These are phyloP conservation scores for Phylloscopus collybita DNA, from an alignment of 2,797 vertebrate species.

Conservation along the genomic window DNA sequence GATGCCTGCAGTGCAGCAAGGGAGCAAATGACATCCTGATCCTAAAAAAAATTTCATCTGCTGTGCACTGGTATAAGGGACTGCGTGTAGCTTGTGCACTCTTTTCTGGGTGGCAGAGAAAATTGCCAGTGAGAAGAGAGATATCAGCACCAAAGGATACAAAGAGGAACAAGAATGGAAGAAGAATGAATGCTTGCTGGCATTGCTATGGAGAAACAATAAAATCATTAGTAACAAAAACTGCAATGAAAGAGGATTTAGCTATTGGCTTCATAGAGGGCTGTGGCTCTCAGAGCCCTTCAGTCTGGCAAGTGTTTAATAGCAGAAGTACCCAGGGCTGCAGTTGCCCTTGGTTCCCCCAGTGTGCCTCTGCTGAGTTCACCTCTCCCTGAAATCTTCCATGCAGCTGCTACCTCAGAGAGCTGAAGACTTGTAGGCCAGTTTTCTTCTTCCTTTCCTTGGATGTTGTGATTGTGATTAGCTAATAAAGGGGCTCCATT, in stretches of 20 bases:
- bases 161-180: background rate
- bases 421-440: background rate
- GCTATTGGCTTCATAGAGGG: background rate
- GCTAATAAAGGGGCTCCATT: slow-evolving; percentile 6
- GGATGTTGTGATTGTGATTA: slow-evolving; percentile 31
- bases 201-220: background rate
- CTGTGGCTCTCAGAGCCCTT: background rate
- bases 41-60: background rate
- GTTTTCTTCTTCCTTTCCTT: background rate
- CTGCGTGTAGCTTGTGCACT: accelerated
- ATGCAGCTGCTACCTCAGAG: background rate
- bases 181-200: background rate
- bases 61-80: background rate
- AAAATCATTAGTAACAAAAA: background rate
- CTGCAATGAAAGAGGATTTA: background rate
- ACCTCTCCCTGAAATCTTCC: background rate
- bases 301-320: background rate
- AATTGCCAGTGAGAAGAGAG: background rate
- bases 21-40: background rate
- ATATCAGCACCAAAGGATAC: background rate
- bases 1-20: background rate
- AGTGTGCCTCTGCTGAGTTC: accelerated
- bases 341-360: background rate
- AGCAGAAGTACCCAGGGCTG: background rate
- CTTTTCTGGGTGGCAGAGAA: background rate